Conservation (phyloP, 2,888 invertebrate species). For the Macrosiphum euphorbiae region DNA sequence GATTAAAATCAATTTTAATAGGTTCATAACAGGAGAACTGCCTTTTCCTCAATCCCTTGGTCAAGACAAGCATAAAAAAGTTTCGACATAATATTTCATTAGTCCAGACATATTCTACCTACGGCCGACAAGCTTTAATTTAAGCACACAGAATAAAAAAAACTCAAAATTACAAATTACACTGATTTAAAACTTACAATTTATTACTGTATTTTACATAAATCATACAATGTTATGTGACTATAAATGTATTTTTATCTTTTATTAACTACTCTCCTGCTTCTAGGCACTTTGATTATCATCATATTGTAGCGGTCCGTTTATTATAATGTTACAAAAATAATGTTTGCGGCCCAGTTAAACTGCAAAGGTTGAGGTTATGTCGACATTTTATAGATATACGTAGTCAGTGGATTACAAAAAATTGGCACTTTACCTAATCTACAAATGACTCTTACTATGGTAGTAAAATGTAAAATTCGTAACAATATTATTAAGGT, state of each 20-base stretch:
- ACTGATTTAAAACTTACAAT: neutral
- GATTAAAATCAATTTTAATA: neutral
- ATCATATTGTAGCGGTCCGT: neutral
- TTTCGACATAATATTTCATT: too few relatives aligned
- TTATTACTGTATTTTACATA: neutral
- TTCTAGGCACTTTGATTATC: neutral
- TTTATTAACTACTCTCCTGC: neutral
- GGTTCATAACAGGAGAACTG: neutral
- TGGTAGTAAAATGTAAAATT: too few relatives aligned
- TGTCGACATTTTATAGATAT: too few relatives aligned
- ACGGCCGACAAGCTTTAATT: neutral
- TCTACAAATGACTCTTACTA: too few relatives aligned
- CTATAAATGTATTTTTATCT: neutral
- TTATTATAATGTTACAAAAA: conserved; percentile 6
- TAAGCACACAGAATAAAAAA: neutral
- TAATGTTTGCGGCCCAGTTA: neutral
- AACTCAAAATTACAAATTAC: neutral
- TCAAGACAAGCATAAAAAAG: neutral
- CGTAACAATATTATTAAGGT: too few relatives aligned
- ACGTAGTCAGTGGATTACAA: too few relatives aligned
- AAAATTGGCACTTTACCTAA: too few relatives aligned
- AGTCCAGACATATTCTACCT: neutral
- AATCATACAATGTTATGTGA: neutral
- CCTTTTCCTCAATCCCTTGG: neutral
- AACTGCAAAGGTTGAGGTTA: neutral